Conservation (phyloP, 2,797 vertebrate species). For the Alauda arvensis region DNA sequence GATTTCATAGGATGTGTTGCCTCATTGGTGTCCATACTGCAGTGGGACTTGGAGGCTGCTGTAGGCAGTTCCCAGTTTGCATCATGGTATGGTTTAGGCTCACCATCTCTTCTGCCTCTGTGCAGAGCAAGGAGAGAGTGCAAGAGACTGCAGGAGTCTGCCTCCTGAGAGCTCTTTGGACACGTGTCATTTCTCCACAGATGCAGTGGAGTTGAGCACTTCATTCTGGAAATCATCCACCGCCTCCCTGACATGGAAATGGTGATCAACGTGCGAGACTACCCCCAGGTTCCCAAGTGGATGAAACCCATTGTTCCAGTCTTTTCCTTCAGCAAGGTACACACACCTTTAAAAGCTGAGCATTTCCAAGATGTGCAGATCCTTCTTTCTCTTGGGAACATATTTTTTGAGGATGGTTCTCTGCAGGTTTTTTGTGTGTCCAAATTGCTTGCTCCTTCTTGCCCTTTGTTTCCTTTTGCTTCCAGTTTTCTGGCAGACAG, state of each 20-base stretch:
- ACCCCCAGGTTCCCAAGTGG: slow-evolving; percentile 93
- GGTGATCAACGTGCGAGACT: slow-evolving; percentile 96
- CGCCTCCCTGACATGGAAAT: slow-evolving; percentile 89
- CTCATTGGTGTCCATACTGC: background rate
- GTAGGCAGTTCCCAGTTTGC: background rate
- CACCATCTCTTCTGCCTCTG: background rate
- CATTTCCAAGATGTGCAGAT: background rate
- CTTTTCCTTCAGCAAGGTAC: slow-evolving; percentile 97
- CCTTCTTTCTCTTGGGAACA: background rate
- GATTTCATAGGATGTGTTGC: background rate
- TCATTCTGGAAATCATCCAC: slow-evolving; percentile 85
- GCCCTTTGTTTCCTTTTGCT: background rate
- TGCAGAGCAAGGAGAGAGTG: background rate
- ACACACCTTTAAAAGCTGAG: background rate
- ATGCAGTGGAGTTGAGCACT: slow-evolving; percentile 96
- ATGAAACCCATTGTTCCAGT: slow-evolving; percentile 84
- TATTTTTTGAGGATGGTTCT: background rate
- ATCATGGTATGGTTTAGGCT: background rate
- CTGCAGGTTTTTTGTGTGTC: background rate
- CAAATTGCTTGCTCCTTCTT: background rate
- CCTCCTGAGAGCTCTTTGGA: background rate
- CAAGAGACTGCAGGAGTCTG: background rate
- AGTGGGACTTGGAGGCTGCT: background rate
- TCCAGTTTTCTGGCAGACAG: slow-evolving; percentile 5
- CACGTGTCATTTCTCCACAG: slow-evolving; percentile 55